Base-by-base conservation (phyloP, 35 echinoderm and acorn worm genomes). In the Ophioderma brevispina region DNA sequence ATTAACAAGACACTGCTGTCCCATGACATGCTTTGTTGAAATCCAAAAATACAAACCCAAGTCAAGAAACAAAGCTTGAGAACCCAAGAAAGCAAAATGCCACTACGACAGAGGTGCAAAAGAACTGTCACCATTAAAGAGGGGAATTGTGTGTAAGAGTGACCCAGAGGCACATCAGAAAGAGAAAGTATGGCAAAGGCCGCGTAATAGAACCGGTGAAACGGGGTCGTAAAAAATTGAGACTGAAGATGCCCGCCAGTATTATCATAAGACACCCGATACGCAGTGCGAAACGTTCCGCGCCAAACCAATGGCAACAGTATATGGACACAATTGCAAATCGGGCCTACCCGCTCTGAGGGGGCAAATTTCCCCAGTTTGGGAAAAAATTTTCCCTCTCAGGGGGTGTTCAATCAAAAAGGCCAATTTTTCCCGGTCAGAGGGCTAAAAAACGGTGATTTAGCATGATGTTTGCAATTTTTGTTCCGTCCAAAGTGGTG, bases 171-270 rank as follows among this genome's bases (percentile, higher is more conserved):
- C 17, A 32, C 4, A 46, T 17, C 41, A 46, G 41, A 4, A 28
- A 23, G 84, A 81, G 17, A 13, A 84, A 23, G 41, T 28, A 15
- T 90, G 88, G 89, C 18, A 84, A 84, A 76, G 89, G 80, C 1
- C 33, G 49, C 41, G 41, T 46, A 46, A 46, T 89, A 0, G 21
- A 43, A 31, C 46, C 80, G 80, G 36, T 79, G 59, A 32, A n/a
- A 55, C 39, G 34, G 34, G 89, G 1, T 91, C 89, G 41, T 91
- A 85, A 18, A 33, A 86, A 64, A 39, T 87, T 28, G 32, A 36
- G 36, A 87, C 90, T 38, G 82, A 92, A 64, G 84, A 92, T 49
- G 90, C 82, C 1, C 63, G 52, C 25, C 32, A 64, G 28, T 92
- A 80, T 63, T 14, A 92, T 86, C 38, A 32, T 0, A 21, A 35